Evolutionary conservation across 2,888 invertebrate species (phyloP).

Genomic region (Altica lythri): DNA sequence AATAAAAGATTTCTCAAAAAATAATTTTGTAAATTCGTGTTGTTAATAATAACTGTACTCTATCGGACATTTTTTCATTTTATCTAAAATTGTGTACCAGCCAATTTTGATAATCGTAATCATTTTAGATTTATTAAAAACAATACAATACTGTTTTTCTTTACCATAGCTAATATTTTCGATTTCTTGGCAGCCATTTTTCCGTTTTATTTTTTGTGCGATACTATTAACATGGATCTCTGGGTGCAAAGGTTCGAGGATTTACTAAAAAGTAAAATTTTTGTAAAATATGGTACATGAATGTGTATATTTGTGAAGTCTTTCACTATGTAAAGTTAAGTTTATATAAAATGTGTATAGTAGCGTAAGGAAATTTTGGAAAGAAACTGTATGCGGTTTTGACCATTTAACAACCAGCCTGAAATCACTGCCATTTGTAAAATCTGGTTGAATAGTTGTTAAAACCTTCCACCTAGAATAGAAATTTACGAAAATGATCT

Average conservation of each 20-base stretch:
- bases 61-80: no score
- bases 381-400: constrained; percentile 40
- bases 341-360: constrained; percentile 53
- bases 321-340: constrained; percentile 53
- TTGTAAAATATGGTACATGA: constrained; percentile 40
- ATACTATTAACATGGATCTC: constrained; percentile 38
- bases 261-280: constrained; percentile 31
- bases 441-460: constrained; percentile 47
- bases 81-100: no score
- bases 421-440: constrained; percentile 51
- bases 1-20: no score
- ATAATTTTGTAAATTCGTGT: no score
- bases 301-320: constrained; percentile 47
- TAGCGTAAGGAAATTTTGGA: constrained; percentile 42
- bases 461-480: constrained; percentile 46
- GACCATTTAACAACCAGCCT: constrained; percentile 52
- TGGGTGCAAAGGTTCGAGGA: constrained; percentile 42
- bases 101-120: no score
- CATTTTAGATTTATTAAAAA: no score
- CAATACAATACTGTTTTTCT: no score
- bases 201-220: constrained; percentile 30
- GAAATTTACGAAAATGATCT: constrained; percentile 15
- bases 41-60: no score
- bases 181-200: constrained; percentile 8
- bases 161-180: constrained; percentile 15